Evolutionary conservation across 1,140 invertebrate species (phyloP).

Genomic region (Latrodectus geometricus): DNA sequence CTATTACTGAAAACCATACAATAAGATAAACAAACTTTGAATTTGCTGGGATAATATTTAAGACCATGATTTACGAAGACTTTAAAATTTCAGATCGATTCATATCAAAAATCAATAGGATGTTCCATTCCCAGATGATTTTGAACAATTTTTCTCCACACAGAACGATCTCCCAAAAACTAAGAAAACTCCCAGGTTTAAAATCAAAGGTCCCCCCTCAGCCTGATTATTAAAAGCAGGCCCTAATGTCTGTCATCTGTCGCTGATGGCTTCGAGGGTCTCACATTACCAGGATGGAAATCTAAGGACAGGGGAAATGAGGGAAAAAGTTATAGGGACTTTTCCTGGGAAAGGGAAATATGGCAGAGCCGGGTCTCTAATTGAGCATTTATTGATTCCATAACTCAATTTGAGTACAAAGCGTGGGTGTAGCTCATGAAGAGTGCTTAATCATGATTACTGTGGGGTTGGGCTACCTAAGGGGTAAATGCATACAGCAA

Average conservation of each 20-base stretch:
- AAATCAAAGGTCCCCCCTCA: not conserved
- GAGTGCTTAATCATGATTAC: conserved; percentile 54
- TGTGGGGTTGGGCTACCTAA: not conserved
- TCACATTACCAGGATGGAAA: conserved; percentile 6
- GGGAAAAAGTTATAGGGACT: conserved; percentile 26
- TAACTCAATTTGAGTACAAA: conserved; percentile 61
- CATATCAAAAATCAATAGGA: too few species aligned
- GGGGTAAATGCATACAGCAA: too few species aligned
- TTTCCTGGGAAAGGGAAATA: not conserved
- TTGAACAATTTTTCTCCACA: too few species aligned
- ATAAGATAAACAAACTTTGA: too few species aligned
- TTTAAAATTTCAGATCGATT: too few species aligned
- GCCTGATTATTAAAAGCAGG: conserved; percentile 40
- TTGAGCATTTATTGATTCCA: conserved; percentile 62
- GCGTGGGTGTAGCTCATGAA: conserved; percentile 58
- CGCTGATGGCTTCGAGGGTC: conserved; percentile 44
- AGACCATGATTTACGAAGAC: too few species aligned
- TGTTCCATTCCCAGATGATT: too few species aligned
- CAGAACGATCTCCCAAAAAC: too few species aligned
- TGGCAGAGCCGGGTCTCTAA: conserved; percentile 28
- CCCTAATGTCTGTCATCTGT: conserved; percentile 61
- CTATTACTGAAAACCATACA: too few species aligned
- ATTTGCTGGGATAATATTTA: too few species aligned
- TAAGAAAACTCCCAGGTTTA: not conserved
- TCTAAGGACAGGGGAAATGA: not conserved